phyloP scores from a whole-genome alignment of 2,888 invertebrate genomes.

The Caenorhabditis macrosperma region DNA sequence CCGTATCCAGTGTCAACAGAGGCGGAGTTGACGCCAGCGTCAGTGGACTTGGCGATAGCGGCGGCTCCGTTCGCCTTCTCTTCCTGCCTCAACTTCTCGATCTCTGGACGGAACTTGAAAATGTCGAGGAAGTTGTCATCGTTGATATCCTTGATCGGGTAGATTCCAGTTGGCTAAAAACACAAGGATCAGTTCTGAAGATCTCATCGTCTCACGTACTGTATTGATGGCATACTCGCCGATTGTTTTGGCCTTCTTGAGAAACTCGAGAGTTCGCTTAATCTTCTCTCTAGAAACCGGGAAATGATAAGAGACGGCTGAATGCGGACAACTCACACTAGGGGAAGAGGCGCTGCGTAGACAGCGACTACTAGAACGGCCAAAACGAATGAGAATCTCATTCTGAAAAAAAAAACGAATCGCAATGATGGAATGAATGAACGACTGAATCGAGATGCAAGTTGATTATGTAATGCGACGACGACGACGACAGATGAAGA shows the following conservation, averaged over 20 bases:
- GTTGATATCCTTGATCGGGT: conserved; percentile 68
- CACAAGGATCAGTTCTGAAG: neutral
- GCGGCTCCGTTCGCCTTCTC: conserved; percentile 22
- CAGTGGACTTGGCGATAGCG: conserved; percentile 31
- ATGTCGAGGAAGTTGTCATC: conserved; percentile 67
- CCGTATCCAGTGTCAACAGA: conserved; percentile 41
- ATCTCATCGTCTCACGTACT: conserved; percentile 18
- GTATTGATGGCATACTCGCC: conserved; percentile 70
- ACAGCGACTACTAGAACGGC: conserved; percentile 42
- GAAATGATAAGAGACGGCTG: neutral
- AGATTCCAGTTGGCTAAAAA: conserved; percentile 70
- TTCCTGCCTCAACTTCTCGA: conserved; percentile 54
- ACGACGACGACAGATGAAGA: too few relatives aligned
- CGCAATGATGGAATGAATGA: neutral
- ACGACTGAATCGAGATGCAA: conserved; percentile 23
- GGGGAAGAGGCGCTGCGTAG: conserved; percentile 42
- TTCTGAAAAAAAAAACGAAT: conserved; percentile 45
- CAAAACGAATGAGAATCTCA: conserved; percentile 57
- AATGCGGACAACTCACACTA: conserved; percentile 57
- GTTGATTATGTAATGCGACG: conserved; percentile 42
- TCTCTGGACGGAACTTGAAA: conserved; percentile 67
- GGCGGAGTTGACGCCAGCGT: conserved; percentile 41
- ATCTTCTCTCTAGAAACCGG: conserved; percentile 47
- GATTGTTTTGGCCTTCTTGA: conserved; percentile 61
- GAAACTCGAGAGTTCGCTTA: conserved; percentile 56